Base-by-base conservation (phyloP, 2,888 invertebrate genomes). In the Ectemnius continuus region DNA sequence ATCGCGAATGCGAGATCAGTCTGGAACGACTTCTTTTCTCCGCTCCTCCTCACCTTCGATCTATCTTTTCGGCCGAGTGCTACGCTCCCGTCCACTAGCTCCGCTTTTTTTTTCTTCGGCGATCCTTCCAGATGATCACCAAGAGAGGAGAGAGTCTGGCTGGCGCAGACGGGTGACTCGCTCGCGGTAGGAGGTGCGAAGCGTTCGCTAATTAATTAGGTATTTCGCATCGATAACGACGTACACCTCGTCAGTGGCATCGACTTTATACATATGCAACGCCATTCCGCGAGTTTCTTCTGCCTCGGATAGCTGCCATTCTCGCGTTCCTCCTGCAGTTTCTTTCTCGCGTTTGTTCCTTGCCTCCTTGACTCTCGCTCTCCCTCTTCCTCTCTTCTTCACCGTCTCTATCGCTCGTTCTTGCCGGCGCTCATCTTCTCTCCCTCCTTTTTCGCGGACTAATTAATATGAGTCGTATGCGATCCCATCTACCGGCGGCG, bases 191-290 rank as follows among this genome's bases (percentile, higher is more conserved):
- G 46, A 60, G 66, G 62, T 65, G 61, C 28, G 63, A 63, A 36
- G 45, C 26, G 52, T 58, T 65, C 58, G 66, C 76, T 80, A 80
- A 82, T 82, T 82, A 81, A 82, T 77, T 73, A 76, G 68, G 16
- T 67, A 61, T 69, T 74, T 75, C 67, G 56, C 73, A 69, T 73
- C 78, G 79, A 82, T 81, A 81, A 79, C 78, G 81, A 76, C 67
- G 61, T 68, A 47, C 65, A 56, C 70, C 64, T 52, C 70, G 48
- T 62, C 57, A 67, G 60, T 67, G 68, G 45, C 18, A 28, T 52
- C 63, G 64, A 46, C 28, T 60, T 70, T 73, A 75, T 72, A 26
- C 72, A 67, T 75, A 75, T 78, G 71, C 76, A 71, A 68, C 13
- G 56, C 56, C 63, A 70, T 59, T 76, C 75, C 70, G 73, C 66